Conservation (phyloP, 2,113 vertebrate species). For the Daboia siamensis region DNA sequence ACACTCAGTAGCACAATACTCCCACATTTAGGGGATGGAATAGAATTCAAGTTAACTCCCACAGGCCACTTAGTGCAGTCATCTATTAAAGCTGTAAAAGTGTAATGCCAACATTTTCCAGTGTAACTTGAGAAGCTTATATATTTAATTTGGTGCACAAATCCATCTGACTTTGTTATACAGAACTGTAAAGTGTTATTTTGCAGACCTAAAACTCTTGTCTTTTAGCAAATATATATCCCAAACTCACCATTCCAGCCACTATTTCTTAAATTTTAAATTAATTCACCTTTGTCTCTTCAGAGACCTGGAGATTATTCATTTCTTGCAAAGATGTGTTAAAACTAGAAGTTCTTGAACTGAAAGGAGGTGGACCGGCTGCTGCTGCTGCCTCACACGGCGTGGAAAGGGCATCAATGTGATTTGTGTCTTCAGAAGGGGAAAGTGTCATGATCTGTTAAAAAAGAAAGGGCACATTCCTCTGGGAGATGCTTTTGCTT, state of each 20-base stretch:
- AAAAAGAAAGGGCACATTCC: conserved; percentile 28
- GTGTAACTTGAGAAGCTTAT: conserved; percentile 17
- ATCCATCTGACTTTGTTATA: conserved; percentile 4
- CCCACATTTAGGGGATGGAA: conserved; percentile 67
- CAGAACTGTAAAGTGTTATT: conserved; percentile 11
- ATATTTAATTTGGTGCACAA: not conserved
- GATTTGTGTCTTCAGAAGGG: conserved; percentile 81
- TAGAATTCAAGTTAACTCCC: conserved; percentile 71
- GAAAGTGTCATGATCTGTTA: conserved; percentile 86
- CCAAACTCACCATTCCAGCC: not conserved
- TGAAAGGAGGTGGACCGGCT: conserved; percentile 75
- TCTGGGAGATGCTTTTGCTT: not conserved
- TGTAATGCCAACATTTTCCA: conserved; percentile 24
- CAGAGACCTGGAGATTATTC: conserved; percentile 89
- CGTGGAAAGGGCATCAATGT: conserved; percentile 75
- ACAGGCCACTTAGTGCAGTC: conserved; percentile 55
- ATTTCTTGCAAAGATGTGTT: conserved; percentile 80
- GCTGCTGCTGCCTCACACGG: conserved; percentile 72
- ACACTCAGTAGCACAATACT: conserved; percentile 71
- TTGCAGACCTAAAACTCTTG: conserved; percentile 16
- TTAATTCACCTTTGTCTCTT: conserved; percentile 83
- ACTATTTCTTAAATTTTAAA: conserved; percentile 56
- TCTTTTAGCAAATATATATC: conserved; percentile 1
- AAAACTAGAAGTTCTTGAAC: conserved; percentile 78
- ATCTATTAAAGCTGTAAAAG: conserved; percentile 46